A percentile compares a stretch with the other conserved stretches of the same genome.
Evolutionary conservation across 2,113 vertebrate species (phyloP).

Genomic region (Baryphthengus martii): DNA sequence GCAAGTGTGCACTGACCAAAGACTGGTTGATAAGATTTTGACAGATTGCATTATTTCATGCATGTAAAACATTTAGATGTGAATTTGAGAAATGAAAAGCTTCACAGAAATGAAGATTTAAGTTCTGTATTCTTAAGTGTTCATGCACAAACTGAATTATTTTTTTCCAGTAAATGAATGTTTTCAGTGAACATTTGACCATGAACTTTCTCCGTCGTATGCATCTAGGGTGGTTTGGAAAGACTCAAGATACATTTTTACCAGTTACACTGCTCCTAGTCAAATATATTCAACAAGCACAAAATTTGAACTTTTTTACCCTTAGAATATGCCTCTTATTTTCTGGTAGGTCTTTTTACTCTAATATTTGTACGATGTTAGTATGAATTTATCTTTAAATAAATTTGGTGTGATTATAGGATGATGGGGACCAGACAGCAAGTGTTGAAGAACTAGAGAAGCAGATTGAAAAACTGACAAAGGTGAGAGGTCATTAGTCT

Average conservation of each 20-base stretch:
- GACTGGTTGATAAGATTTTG: not conserved
- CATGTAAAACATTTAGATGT: not conserved
- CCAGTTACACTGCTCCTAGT: not conserved
- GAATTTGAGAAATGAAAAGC: not conserved
- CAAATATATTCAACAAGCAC: not conserved
- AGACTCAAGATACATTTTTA: not conserved
- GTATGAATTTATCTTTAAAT: not conserved
- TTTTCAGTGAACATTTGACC: not conserved
- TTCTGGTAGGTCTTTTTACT: not conserved
- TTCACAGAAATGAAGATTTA: not conserved
- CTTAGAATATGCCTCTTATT: not conserved
- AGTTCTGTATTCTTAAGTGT: not conserved
- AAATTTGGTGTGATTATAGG: conserved; percentile 66
- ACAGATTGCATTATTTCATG: not conserved
- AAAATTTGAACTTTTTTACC: not conserved
- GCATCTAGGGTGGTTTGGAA: not conserved
- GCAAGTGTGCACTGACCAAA: not conserved
- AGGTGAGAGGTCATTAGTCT: conserved; percentile 75
- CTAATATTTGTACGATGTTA: not conserved
- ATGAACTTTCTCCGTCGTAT: not conserved
- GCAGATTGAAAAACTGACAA: conserved; percentile 89
- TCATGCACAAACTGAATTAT: not conserved
- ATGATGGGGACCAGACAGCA: conserved; percentile 85
- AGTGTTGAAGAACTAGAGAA: conserved; percentile 93
- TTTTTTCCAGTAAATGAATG: not conserved